These are phyloP conservation scores for Hapalemur alaotrensis DNA, from an alignment of 2,797 vertebrate genomes.

Conservation along the genomic window DNA sequence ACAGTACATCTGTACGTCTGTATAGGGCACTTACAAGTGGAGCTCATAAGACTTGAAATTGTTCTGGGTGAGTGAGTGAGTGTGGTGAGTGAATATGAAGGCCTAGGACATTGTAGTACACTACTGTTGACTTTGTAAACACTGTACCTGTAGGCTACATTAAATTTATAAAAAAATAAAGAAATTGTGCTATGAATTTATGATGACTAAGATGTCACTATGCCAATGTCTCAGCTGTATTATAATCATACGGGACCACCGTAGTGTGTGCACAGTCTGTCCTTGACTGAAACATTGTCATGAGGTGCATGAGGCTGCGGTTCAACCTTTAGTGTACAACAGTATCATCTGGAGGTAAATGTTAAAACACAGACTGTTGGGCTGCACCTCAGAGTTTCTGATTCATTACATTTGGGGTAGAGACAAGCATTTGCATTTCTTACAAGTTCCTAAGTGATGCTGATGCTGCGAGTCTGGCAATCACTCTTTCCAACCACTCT, in stretches of 20 bases:
- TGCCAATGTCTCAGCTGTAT: not conserved
- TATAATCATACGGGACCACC: not conserved
- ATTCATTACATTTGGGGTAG: not conserved
- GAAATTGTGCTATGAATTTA: not conserved
- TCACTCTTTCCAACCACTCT: not conserved
- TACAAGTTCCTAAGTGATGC: not conserved
- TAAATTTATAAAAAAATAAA: not conserved
- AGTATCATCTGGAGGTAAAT: not conserved
- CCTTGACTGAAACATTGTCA: not conserved
- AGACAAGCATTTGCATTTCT: not conserved
- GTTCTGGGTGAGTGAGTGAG: not conserved
- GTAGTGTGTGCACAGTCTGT: not conserved
- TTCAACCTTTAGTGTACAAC: not conserved
- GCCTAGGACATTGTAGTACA: accelerated
- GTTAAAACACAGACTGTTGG: not conserved
- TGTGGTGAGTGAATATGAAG: not conserved
- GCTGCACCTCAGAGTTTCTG: not conserved
- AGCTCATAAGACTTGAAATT: not conserved
- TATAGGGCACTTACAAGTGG: no score
- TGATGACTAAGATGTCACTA: not conserved
- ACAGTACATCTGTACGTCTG: no score
- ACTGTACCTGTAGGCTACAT: not conserved
- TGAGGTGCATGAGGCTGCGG: not conserved
- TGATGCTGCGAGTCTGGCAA: not conserved
- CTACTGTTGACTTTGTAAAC: not conserved